Evolutionary conservation across 2,113 vertebrate genomes (phyloP), one percentile per base, ranked within the genome.

Genomic region (Paradoxurus hermaphroditus): DNA sequence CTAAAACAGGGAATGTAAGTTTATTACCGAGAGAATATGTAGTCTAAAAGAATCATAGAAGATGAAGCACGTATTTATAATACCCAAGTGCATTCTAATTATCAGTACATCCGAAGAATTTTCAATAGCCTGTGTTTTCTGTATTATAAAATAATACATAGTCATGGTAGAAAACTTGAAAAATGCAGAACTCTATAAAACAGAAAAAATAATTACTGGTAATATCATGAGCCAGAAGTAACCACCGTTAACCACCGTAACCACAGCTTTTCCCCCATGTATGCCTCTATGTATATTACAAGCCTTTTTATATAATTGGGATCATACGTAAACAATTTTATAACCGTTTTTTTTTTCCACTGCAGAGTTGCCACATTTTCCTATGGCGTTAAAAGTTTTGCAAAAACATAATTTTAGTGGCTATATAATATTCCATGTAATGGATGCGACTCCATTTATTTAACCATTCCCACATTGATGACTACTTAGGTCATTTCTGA

Each of bases 101-200:
- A 39, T 70, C 36, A 65, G 53, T 90, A 46, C 82, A 86, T 92
- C 79, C 77, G 87, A 79, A 56, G 85, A 83, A 82, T 75, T 96
- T 90, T 93, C 78, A 59, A 81, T 93, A 97, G 91, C 85, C 95
- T 94, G 90, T 97, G 73, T 94, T 94, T 94, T 94, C 91, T 90
- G 79, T 91, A 79, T 97, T 93, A 97, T 94, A 73, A 93, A 90
- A 95, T 96, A 92, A 97, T 90, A 84, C 90, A 68, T 73, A 96
- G 79, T 95, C 94, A 82, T 81, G 91, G 41, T 96, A 96, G 84
- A 97, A 98, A 95, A 98, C 96, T 95, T 97, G 95, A 96, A 97
- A 96, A 78, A 91, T 90, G 6, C 56, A 96, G 86, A 97, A 44
- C 73, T 77, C 68, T 95, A 18, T 97, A 75, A 94, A 86, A 90